Conservation (phyloP, 2,888 invertebrate genomes). For the Thecophora atra region DNA sequence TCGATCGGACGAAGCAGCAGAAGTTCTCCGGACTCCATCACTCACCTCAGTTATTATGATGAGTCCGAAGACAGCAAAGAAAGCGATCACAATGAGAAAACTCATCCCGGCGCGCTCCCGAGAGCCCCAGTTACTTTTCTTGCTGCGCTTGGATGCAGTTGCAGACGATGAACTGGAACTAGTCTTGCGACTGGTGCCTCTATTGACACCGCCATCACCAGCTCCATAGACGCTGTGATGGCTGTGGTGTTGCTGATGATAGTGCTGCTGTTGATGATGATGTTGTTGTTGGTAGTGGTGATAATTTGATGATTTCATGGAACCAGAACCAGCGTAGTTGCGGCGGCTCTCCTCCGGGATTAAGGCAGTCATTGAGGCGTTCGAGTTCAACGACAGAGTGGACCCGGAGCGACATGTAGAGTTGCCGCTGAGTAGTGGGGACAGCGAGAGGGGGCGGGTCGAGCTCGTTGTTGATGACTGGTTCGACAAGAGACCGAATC, state of each 20-base stretch:
- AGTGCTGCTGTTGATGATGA: slow-evolving; percentile 38
- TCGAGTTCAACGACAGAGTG: slow-evolving; percentile 44
- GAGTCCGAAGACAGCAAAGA: slow-evolving; percentile 87
- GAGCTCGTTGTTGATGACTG: slow-evolving; percentile 25
- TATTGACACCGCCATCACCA: slow-evolving; percentile 35
- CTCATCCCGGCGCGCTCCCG: slow-evolving; percentile 87
- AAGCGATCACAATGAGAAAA: slow-evolving; percentile 89
- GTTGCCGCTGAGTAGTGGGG: slow-evolving; percentile 16
- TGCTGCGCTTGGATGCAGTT: slow-evolving; percentile 57
- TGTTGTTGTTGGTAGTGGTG: slow-evolving; percentile 43
- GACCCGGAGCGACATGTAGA: slow-evolving; percentile 40
- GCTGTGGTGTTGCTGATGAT: slow-evolving; percentile 36
- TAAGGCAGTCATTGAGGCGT: slow-evolving; percentile 45
- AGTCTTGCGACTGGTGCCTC: slow-evolving; percentile 27
- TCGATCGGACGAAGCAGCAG: too few relatives aligned
- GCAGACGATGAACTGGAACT: slow-evolving; percentile 41
- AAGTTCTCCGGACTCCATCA: neutral
- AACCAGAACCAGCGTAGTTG: slow-evolving; percentile 46
- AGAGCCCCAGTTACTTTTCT: slow-evolving; percentile 62
- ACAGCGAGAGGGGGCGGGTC: slow-evolving; percentile 6
- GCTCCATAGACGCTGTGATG: slow-evolving; percentile 44
- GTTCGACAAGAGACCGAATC: slow-evolving; percentile 54
- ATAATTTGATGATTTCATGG: slow-evolving; percentile 51
- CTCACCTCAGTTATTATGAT: slow-evolving; percentile 86
- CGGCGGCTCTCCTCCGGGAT: slow-evolving; percentile 39